Percentiles rank a stretch among this genome's conserved stretches.
These are phyloP conservation scores for Epistrophella euchroma DNA, from an alignment of 2,888 invertebrate genomes.

Conservation along the genomic window DNA sequence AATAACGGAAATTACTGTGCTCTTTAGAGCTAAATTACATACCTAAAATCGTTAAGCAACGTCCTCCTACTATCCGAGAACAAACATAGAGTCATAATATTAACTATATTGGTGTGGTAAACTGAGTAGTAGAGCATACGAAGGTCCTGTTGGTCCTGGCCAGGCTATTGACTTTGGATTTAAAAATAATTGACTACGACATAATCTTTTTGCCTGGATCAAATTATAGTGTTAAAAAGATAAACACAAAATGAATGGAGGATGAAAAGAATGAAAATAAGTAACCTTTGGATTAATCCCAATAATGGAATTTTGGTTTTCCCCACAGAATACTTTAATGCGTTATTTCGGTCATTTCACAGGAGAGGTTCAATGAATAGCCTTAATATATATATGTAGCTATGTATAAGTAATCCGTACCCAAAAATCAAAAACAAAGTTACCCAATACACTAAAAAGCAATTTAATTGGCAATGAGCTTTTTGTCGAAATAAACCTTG, in stretches of 20 bases:
- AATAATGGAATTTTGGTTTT: slow-evolving; percentile 23
- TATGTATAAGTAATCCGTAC: slow-evolving; percentile 16
- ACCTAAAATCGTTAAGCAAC: neutral
- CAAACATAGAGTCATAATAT: neutral
- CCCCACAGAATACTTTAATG: neutral
- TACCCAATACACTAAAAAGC: slow-evolving; percentile 1
- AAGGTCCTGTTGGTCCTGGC: too few relatives aligned
- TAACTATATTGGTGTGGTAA: neutral
- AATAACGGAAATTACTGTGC: slow-evolving; percentile 23
- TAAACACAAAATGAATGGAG: slow-evolving; percentile 1
- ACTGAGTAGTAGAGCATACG: neutral
- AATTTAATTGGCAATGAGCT: slow-evolving; percentile 8
- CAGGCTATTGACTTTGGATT: slow-evolving; percentile 10
- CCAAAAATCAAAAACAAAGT: slow-evolving; percentile 18
- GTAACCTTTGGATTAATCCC: slow-evolving; percentile 19
- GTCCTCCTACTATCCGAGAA: neutral
- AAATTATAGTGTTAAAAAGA: slow-evolving; percentile 8
- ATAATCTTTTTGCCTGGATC: slow-evolving; percentile 7
- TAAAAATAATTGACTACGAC: slow-evolving; percentile 22
- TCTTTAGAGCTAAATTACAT: slow-evolving; percentile 6
- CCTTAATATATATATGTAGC: neutral
- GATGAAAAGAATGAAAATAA: neutral
- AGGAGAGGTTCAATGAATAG: slow-evolving; percentile 2
- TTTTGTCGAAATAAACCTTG: neutral
- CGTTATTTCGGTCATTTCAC: neutral